Evolutionary conservation across 1,140 invertebrate species (phyloP).

Genomic region (Aphelenchoides besseyi): DNA sequence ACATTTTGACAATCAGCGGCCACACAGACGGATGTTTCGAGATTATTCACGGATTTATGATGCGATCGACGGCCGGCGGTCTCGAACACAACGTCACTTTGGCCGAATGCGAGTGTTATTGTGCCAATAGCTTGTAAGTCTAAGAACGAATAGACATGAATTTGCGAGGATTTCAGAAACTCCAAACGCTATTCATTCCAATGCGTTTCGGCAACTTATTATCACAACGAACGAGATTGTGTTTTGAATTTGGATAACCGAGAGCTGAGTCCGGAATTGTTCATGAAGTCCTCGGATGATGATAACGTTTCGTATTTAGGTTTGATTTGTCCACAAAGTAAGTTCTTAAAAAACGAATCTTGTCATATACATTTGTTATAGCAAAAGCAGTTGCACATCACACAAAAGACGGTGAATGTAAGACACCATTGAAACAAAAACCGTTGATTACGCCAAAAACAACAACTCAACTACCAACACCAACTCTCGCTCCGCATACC

Average conservation of each 20-base stretch:
- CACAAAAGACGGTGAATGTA: constrained; percentile 17
- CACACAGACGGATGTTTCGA: constrained; percentile 46
- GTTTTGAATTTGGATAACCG: constrained; percentile 58
- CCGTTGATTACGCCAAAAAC: background rate
- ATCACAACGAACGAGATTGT: constrained; percentile 56
- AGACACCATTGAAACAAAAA: background rate
- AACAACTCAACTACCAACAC: constrained; percentile 21
- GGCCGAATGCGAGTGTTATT: constrained; percentile 56
- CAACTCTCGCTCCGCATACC: constrained; percentile 27
- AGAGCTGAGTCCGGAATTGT: constrained; percentile 40
- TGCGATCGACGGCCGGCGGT: constrained; percentile 53
- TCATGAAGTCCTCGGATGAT: constrained; percentile 28
- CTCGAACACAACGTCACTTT: constrained; percentile 55
- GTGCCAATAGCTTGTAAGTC: constrained; percentile 56
- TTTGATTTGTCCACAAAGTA: constrained; percentile 40
- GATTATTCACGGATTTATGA: constrained; percentile 42
- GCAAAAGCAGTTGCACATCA: constrained; percentile 19
- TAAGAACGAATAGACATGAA: constrained; percentile 7
- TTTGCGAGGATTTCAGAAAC: constrained; percentile 28
- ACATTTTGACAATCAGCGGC: background rate
- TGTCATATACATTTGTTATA: constrained; percentile 20
- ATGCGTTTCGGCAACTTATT: constrained; percentile 58
- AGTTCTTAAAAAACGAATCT: constrained; percentile 19
- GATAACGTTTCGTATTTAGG: constrained; percentile 54
- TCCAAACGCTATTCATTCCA: constrained; percentile 59